A percentile compares a stretch with the other conserved stretches of the same genome.
phyloP scores from a whole-genome alignment of 1,140 invertebrate species.

The Phymastichus coffea region DNA sequence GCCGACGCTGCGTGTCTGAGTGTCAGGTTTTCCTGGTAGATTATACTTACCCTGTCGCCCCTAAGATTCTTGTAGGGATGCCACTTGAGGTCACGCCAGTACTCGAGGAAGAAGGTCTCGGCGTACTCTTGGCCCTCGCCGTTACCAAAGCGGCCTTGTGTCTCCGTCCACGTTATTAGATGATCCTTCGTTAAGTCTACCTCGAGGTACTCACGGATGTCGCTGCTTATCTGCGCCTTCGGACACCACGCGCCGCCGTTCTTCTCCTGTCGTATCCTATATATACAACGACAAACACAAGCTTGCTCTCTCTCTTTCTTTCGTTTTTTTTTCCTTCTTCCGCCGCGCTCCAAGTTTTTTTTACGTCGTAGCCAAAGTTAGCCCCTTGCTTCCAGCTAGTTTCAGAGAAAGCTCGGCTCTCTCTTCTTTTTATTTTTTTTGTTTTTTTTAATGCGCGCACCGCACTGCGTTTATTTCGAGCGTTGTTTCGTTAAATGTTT shows the following conservation, averaged over 20 bases:
- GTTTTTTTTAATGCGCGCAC: neutral
- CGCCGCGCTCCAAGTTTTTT: too few relatives aligned
- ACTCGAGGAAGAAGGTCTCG: slow-evolving; percentile 82
- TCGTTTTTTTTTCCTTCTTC: too few relatives aligned
- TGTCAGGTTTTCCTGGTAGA: too few relatives aligned
- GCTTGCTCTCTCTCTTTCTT: too few relatives aligned
- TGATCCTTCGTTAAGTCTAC: slow-evolving; percentile 77
- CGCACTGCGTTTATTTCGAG: neutral
- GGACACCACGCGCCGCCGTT: slow-evolving; percentile 95
- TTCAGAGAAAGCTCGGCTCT: too few relatives aligned
- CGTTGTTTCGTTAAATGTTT: too few relatives aligned
- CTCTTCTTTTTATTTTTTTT: neutral
- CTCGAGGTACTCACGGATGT: slow-evolving; percentile 82
- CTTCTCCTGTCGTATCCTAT: slow-evolving; percentile 66
- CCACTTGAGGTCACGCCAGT: slow-evolving; percentile 77
- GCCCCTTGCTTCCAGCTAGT: too few relatives aligned
- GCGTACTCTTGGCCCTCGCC: slow-evolving; percentile 90
- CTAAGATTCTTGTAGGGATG: slow-evolving; percentile 75
- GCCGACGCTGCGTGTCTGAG: too few relatives aligned
- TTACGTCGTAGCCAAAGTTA: too few relatives aligned
- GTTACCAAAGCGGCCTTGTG: slow-evolving; percentile 91
- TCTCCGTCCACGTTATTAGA: slow-evolving; percentile 83
- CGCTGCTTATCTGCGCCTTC: slow-evolving; percentile 70
- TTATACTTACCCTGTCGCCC: slow-evolving; percentile 74
- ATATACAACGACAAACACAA: neutral